Evolutionary conservation across 2,113 vertebrate species (phyloP), one percentile per base, ranked within the genome.

Genomic region (Lepisosteus oculatus): DNA sequence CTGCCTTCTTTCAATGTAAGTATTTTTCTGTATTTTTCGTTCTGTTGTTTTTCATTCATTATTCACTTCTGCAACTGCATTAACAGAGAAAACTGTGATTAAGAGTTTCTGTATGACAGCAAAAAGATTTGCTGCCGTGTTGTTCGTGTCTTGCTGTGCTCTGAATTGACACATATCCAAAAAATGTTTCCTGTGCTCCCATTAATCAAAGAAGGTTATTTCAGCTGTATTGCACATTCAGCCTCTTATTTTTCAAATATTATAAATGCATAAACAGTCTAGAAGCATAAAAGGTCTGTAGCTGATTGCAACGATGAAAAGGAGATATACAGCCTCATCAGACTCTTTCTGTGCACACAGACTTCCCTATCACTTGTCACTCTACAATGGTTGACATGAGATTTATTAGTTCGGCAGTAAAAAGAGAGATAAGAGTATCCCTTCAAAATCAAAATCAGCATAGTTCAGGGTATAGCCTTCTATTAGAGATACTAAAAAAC

Each of bases 41-140:
- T 66, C 68, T 12, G 8, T 59, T 65, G 61, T 55, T 81, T 77
- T 67, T 74, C 69, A 73, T 79, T 74, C 64, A 71, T 29, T 62
- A 64, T 69, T 76, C 73, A 70, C 66, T 70, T 43, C 43, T 55
- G 41, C 68, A 54, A 43, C 62, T 56, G 56, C 57, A 47, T 15
- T 42, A 15, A 62, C 51, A 63, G 44, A 72, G 72, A 71, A 57
- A 64, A 69, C 43, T 61, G 64, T 68, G 70, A 73, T 74, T 70
- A 70, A 74, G 47, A 77, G 67, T 55, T 64, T 45, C 71, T 72
- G 63, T 4, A 61, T 51, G 9, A 51, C 5, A 9, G 9, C 5
- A 5, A 51, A 1, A 51, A 9, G 1, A 51, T 51, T 29, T 29
- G 29, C 2, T 51, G 47, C 9, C 47, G 9, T 51, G 47, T 9